Conservation (phyloP, 2,113 vertebrate species). For the Gobio gobio region DNA sequence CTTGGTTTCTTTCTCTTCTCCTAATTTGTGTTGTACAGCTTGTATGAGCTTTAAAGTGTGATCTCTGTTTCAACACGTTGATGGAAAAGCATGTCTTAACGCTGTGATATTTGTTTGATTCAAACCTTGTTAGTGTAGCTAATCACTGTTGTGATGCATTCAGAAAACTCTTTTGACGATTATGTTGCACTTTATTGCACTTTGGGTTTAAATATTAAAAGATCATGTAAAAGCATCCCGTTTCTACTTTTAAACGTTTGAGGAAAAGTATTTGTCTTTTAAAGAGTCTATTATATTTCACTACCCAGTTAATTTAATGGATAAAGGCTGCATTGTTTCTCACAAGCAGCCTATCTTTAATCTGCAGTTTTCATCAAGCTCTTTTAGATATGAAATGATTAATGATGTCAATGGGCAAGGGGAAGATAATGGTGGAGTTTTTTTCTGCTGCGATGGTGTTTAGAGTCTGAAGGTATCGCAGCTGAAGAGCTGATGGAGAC, state of each 20-base stretch:
- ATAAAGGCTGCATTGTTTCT: too few species aligned
- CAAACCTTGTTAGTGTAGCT: conserved; percentile 63
- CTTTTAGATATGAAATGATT: conserved; percentile 69
- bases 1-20: conserved; percentile 9
- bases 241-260: neutral
- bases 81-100: conserved; percentile 65
- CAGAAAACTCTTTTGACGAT: conserved; percentile 63
- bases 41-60: conserved; percentile 74
- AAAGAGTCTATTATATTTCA: neutral
- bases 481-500: conserved; percentile 80
- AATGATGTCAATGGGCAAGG: conserved; percentile 83
- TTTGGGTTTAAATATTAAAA: conserved; percentile 71
- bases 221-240: conserved; percentile 30
- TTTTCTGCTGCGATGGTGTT: conserved; percentile 81
- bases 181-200: conserved; percentile 70
- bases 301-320: too few species aligned
- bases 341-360: too few species aligned
- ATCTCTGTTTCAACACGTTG: conserved; percentile 53
- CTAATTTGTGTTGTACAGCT: conserved; percentile 65
- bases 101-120: conserved; percentile 51
- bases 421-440: conserved; percentile 90
- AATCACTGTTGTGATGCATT: conserved; percentile 64
- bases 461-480: conserved; percentile 85
- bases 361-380: neutral
- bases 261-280: neutral